Evolutionary conservation across 2,888 invertebrate genomes (phyloP).

Genomic region (Lydus trimaculatus): DNA sequence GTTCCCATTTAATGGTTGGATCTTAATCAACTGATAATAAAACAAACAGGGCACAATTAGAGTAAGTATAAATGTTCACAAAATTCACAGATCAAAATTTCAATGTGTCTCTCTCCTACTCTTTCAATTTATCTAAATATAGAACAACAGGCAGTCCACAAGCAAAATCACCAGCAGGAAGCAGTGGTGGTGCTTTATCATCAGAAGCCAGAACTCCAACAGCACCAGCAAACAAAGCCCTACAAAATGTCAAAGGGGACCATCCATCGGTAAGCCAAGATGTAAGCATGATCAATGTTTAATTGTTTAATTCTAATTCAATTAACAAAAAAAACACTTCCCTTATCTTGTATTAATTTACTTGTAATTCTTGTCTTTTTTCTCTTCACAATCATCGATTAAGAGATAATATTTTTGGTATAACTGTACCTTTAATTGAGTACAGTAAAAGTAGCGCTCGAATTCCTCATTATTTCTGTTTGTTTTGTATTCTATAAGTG

Average conservation of each 20-base stretch:
- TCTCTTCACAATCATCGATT: too few relatives aligned
- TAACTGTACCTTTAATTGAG: too few relatives aligned
- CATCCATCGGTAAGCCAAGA: constrained; percentile 78
- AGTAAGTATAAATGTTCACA: constrained; percentile 64
- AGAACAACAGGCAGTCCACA: constrained; percentile 78
- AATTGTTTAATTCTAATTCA: too few relatives aligned
- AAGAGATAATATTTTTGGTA: too few relatives aligned
- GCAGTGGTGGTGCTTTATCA: constrained; percentile 67
- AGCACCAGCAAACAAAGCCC: constrained; percentile 75
- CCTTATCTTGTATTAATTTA: too few relatives aligned
- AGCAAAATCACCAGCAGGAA: constrained; percentile 78
- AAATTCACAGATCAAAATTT: not conserved
- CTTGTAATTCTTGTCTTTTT: too few relatives aligned
- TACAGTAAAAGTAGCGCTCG: too few relatives aligned
- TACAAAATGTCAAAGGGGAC: constrained; percentile 77
- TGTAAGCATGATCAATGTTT: constrained; percentile 53
- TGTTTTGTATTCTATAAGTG: too few relatives aligned
- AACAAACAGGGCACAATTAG: constrained; percentile 69
- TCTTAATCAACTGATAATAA: constrained; percentile 19
- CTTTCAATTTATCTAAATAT: constrained; percentile 33
- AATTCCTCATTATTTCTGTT: too few relatives aligned
- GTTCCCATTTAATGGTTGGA: not conserved
- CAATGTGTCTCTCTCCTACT: too few relatives aligned
- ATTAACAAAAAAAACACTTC: too few relatives aligned
- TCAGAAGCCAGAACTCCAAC: constrained; percentile 67